Conservation (phyloP, 2,797 vertebrate genomes). For the Rallus crepitans region DNA sequence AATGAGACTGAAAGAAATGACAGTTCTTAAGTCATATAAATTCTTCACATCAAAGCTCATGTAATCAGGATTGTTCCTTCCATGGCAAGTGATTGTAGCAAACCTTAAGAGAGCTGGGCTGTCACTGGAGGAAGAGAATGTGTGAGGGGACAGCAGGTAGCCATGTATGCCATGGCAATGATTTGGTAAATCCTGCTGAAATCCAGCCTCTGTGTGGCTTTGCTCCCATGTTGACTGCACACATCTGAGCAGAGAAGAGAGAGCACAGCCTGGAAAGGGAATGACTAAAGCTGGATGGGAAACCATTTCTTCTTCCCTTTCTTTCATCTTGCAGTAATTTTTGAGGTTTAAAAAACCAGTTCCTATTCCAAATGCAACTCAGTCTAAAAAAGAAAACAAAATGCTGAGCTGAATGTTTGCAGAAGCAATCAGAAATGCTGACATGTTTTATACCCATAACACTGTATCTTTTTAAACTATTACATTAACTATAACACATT, state of each 20-base stretch:
- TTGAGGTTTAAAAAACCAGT: not conserved
- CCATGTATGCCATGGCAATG: not conserved
- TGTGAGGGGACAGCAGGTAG: accelerated
- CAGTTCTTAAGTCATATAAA: not conserved
- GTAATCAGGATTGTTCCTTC: not conserved
- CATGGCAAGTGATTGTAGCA: not conserved
- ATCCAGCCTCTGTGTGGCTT: not conserved
- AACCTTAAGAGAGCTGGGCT: not conserved
- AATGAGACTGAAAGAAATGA: not conserved
- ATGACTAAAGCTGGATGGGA: not conserved
- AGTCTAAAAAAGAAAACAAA: not conserved
- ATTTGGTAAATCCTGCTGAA: not conserved
- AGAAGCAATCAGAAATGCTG: not conserved
- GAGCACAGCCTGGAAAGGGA: not conserved
- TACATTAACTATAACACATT: not conserved
- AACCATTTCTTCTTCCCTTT: not conserved
- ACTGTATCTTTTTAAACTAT: not conserved
- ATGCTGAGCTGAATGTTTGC: not conserved
- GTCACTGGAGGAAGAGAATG: not conserved
- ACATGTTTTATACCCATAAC: not conserved
- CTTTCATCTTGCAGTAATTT: not conserved
- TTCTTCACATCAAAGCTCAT: not conserved
- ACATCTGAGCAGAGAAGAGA: not conserved
- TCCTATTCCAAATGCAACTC: not conserved
- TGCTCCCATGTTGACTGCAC: not conserved